These are phyloP conservation scores for Agriotes lineatus DNA, from an alignment of 2,888 invertebrate genomes.

Conservation along the genomic window DNA sequence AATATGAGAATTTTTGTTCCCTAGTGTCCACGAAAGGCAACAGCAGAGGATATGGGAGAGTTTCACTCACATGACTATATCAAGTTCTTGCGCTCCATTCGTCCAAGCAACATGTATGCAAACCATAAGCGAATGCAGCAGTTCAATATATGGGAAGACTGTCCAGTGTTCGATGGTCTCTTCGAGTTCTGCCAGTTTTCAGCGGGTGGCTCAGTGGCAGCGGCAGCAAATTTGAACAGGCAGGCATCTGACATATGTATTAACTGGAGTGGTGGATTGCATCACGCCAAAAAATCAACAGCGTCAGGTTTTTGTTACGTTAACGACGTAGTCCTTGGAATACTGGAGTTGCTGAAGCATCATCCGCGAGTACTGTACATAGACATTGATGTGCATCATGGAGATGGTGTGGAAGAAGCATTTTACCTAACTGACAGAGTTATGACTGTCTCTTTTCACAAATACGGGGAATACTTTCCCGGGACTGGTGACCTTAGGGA, in stretches of 20 bases:
- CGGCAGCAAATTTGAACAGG: constrained; percentile 98
- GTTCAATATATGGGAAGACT: constrained; percentile 99
- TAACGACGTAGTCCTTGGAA: too few species aligned
- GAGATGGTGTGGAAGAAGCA: too few species aligned
- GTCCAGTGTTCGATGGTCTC: constrained; percentile 99
- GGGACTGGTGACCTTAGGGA: constrained; percentile 99
- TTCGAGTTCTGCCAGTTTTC: constrained; percentile 99
- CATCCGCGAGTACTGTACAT: too few species aligned
- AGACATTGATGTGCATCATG: too few species aligned
- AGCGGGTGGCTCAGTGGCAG: constrained; percentile 97
- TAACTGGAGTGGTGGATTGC: constrained; percentile 99
- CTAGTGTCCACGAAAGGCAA: constrained; percentile 97
- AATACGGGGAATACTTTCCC: too few species aligned
- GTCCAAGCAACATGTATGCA: constrained; percentile 99
- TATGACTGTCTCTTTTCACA: too few species aligned
- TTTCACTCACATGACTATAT: constrained; percentile 99
- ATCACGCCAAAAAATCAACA: constrained; percentile 99
- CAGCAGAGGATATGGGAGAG: constrained; percentile 99
- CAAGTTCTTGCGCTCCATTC: constrained; percentile 93
- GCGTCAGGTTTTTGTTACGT: too few species aligned
- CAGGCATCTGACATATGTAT: constrained; percentile 99
- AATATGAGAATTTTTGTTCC: too few species aligned
- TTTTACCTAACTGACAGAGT: too few species aligned
- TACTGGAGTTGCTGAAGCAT: too few species aligned
- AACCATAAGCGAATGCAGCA: constrained; percentile 99